Percentiles rank a stretch among this genome's conserved stretches.
These are phyloP conservation scores for Osmerus eperlanus DNA, from an alignment of 2,113 vertebrate genomes.

Conservation along the genomic window DNA sequence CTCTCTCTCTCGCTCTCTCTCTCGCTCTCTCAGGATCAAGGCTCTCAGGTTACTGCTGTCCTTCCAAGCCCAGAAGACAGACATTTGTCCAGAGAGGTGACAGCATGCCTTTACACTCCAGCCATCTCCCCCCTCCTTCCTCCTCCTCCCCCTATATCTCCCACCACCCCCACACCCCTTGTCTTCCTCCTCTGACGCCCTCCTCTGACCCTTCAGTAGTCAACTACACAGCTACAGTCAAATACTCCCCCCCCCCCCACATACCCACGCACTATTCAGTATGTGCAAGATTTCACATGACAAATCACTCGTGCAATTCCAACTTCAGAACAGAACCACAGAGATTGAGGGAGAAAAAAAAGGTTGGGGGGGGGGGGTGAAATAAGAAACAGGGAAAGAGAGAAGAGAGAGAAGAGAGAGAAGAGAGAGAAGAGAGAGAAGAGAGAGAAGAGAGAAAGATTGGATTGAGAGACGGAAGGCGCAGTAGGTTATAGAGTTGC, in stretches of 20 bases:
- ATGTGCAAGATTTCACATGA: not conserved
- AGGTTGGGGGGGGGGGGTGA: not conserved
- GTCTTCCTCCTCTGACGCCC: slow-evolving; percentile 17
- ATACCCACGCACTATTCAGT: not conserved
- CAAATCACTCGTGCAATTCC: not conserved
- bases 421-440: slow-evolving; percentile 3
- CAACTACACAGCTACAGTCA: too few relatives aligned
- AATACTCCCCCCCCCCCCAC: not conserved
- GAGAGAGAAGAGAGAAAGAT: slow-evolving; percentile 9
- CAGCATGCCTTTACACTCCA: slow-evolving; percentile 22
- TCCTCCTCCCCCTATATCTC: slow-evolving; percentile 23
- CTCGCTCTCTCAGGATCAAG: slow-evolving; percentile 24
- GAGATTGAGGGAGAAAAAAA: not conserved
- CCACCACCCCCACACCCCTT: not conserved
- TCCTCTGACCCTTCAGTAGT: not conserved
- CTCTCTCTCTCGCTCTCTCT: not conserved
- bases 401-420: not conserved
- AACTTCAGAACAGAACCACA: not conserved
- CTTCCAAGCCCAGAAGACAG: slow-evolving; percentile 46
- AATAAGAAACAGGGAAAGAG: not conserved
- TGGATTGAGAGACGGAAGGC: slow-evolving; percentile 19
- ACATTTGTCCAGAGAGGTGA: slow-evolving; percentile 53
- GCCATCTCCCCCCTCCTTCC: not conserved
- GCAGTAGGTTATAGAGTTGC: slow-evolving; percentile 58
- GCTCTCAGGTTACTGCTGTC: slow-evolving; percentile 56